Evolutionary conservation across 2,113 vertebrate species (phyloP), one percentile per base, ranked within the genome.

Genomic region (Drymodes brunneopygia): DNA sequence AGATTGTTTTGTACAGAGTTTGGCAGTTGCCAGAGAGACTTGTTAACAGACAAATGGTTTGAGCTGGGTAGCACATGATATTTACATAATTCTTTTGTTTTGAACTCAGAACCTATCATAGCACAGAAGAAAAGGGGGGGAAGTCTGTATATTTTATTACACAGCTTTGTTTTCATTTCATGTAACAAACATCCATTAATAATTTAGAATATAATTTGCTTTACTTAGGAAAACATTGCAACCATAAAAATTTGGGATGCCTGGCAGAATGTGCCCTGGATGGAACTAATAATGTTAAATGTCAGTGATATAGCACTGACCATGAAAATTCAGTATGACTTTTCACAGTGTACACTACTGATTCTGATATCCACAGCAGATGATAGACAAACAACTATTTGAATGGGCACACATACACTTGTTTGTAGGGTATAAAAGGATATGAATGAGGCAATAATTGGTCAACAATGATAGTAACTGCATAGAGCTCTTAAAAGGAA

Each of bases 91-190:
- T 69, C 4, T 72, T 90, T 47, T 11, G 28, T 12, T 81, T 86
- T 25, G 4, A 61, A 77, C 57, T 86, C 45, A 69, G n/a, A 93
- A 64, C 4, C 6, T 61, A 53, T 3, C 10, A 16, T 21, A 82
- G 11, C 28, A 70, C 13, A 57, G 38, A 10, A 27, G 45, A 66
- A 56, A n/a, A 1, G 4, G 3, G 3, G 5, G 3, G 1, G 12
- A n/a, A 19, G 6, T 6, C 45, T 50, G 15, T 28, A 4, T 22
- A 67, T 50, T 25, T 71, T 67, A 75, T 62, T 53, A 89, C 15
- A 88, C 18, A 71, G 15, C 13, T 78, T 58, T 35, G 19, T 38
- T n/a, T 64, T 90, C 57, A 66, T 74, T 71, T 54, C 24, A 79
- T 5, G 16, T 35, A 75, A 82, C 12, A 69, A 92, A 53, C 15